Base-by-base conservation (phyloP, 2,797 vertebrate genomes). In the Selene dorsalis region DNA sequence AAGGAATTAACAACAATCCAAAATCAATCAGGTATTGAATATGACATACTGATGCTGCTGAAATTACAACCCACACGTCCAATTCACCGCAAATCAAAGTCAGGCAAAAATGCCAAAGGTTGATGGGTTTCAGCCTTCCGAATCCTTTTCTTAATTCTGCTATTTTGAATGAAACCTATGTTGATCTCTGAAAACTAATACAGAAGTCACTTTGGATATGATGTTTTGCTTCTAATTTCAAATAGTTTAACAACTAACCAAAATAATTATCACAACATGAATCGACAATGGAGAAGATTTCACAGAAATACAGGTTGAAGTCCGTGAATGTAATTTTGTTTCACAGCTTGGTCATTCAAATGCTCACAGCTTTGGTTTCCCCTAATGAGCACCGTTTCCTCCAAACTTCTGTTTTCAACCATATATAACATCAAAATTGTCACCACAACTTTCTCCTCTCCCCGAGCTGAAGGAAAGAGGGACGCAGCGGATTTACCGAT, bases 331-430 rank as follows among this genome's bases (percentile, higher is more conserved):
- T 4, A 39, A 43, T 35, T 71, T 75, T 65, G 53, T 82, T 79
- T 67, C 43, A 63, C 41, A 60, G 61, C 73, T 67, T 67, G 75
- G 69, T 71, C n/a, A 41, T 73, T 58, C 50, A 69, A 77, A 84
- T 78, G 82, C 75, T 73, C 66, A 74, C 63, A 66, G 26, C 30
- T 77, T 85, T 62, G 64, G 78, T 83, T 87, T 91, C 85, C 60
- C 68, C 76, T 84, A 85, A 84, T 74, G 55, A 89, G 79, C 39
- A 72, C 38, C 26, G 73, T 86, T 73, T 77, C 57, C 68, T 75
- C 22, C 62, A 30, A 41, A 43, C 43, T 75, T 82, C 77, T 79
- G 67, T 80, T 80, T 82, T 83, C 53, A 62, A 66, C 57, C 53
- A 72, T 66, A 72, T 66, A 55, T 50, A 53, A 77, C 48, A 73